Evolutionary conservation across 2,113 vertebrate species (phyloP), one percentile per base, ranked within the genome.

Genomic region (Protobothrops flavoviridis): DNA sequence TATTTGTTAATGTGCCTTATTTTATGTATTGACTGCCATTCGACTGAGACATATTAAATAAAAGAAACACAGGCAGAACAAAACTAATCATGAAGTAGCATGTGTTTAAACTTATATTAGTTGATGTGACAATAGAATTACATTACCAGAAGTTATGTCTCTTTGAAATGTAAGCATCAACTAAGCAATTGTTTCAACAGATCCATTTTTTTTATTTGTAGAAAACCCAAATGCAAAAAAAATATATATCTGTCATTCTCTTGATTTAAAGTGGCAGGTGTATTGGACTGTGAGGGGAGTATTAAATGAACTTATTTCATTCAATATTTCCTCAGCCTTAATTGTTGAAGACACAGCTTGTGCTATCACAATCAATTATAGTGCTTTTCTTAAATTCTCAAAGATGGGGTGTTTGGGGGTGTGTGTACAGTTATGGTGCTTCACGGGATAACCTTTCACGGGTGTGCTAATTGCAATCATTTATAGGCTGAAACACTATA

Each of bases 381-480:
- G n/a, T 69, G 15, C 13, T 50, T 61, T n/a, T 81, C 64, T 90
- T 33, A 90, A 92, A 90, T 64, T 33, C 24, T 17, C 11, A 61
- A 90, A 90, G 55, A 93, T 93, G 55, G 55, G 92, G n/a, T 26
- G 59, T 87, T 74, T 88, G 53, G 29, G 57, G 53, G 5, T 21
- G 45, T 48, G 86, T 89, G 13, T 50, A 64, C n/a, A 56, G 24
- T 69, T 86, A 55, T 20, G 23, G 64, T 29, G 9, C 56, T 86
- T 86, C 1, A 45, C 2, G 12, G 57, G 12, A 20, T 87, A 86
- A 87, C 90, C 59, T 69, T 92, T 90, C 13, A 87, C 50, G 39
- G 48, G 56, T 90, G 13, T 69, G 24, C 48, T 87, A 94, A 94
- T 90, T 90, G 81, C 91, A 52, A 55, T 87, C 21, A 87, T 94